phyloP scores from a whole-genome alignment of 2,888 invertebrate species.

The Lithophane semibrunnea region DNA sequence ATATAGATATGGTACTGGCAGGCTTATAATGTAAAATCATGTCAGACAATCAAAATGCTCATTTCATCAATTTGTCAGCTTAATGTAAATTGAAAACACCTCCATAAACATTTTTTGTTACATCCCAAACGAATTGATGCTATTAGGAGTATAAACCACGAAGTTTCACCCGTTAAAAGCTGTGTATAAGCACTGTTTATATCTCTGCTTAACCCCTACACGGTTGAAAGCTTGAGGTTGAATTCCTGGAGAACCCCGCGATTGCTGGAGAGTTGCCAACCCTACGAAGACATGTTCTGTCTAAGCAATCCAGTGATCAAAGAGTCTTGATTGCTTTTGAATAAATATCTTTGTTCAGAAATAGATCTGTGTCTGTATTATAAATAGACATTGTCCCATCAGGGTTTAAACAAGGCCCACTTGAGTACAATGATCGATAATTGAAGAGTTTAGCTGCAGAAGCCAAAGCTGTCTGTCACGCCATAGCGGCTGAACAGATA shows the following conservation, averaged over 20 bases:
- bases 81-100: no score
- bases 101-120: no score
- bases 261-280: conserved; percentile 41
- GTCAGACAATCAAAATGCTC: no score
- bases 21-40: no score
- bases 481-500: neutral
- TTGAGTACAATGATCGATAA: conserved; percentile 10
- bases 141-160: neutral
- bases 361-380: conserved; percentile 17
- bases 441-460: neutral
- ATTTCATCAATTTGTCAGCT: no score
- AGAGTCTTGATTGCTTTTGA: conserved; percentile 41
- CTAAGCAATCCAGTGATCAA: conserved; percentile 41
- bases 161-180: neutral
- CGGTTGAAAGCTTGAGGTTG: conserved; percentile 7
- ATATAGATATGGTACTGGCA: no score
- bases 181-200: neutral
- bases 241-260: conserved; percentile 47
- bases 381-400: conserved; percentile 11
- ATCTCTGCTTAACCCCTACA: conserved; percentile 14
- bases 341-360: conserved; percentile 35
- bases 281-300: conserved; percentile 32
- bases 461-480: neutral
- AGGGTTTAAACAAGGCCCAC: neutral
- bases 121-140: no score